Evolutionary conservation across 2,113 vertebrate genomes (phyloP).

Genomic region (Oreotragus oreotragus): DNA sequence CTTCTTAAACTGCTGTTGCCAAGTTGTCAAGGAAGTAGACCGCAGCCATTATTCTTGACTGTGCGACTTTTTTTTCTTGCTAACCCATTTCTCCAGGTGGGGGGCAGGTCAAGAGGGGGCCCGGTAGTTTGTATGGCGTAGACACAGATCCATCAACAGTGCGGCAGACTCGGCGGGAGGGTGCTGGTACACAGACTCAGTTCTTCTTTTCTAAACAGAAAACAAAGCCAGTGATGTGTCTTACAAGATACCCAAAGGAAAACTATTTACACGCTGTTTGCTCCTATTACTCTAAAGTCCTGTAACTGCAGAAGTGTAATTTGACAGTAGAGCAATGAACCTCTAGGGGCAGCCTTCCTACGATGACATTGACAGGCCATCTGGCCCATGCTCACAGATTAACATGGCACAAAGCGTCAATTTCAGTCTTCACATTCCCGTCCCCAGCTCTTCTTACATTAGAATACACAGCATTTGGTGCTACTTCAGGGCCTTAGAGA

Average conservation of each 20-base stretch:
- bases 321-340: slow-evolving; percentile 57
- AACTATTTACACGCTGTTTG: background rate
- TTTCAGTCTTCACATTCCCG: background rate
- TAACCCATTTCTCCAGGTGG: background rate
- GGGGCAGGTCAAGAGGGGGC: too few species aligned
- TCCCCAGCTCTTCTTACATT: background rate
- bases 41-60: background rate
- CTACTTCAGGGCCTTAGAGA: background rate
- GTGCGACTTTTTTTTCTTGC: background rate
- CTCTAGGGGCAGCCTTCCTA: slow-evolving; percentile 29
- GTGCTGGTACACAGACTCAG: background rate
- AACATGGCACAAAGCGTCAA: slow-evolving; percentile 21
- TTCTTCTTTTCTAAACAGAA: slow-evolving; percentile 40
- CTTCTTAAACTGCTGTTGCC: background rate
- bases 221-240: slow-evolving; percentile 15
- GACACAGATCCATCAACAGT: background rate
- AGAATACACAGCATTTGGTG: background rate
- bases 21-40: background rate
- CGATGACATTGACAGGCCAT: slow-evolving; percentile 45
- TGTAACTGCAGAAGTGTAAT: slow-evolving; percentile 32
- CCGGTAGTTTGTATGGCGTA: background rate
- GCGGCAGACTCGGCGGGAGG: rapidly evolving
- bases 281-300: slow-evolving; percentile 5
- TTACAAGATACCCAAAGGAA: slow-evolving; percentile 29
- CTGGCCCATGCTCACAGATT: slow-evolving; percentile 14